Evolutionary conservation across 2,113 vertebrate genomes (phyloP), one percentile per base, ranked within the genome.

Genomic region (Pteronura brasiliensis): DNA sequence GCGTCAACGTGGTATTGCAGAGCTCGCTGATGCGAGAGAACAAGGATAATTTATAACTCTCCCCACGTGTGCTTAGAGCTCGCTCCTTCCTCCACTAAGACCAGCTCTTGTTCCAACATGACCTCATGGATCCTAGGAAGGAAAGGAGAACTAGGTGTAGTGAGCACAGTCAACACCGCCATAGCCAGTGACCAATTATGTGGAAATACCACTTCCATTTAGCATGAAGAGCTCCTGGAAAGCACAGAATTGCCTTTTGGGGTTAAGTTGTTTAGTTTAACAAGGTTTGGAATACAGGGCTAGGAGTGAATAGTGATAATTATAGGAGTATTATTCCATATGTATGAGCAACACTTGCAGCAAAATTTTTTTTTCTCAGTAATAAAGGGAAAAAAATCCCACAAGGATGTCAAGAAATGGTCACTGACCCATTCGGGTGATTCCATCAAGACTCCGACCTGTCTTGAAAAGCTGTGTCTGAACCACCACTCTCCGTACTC

Each of bases 341-440:
- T 42, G 10, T 20, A 39, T 84, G 39, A 92, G 69, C 31, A 89
- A 79, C 29, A 87, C 39, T 91, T 59, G 61, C 80, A 65, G n/a
- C 7, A 44, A 18, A 17, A 49, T 49, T 39, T 57, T 61, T 89
- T 61, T 89, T 95, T 79, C 21, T 65, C 6, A 65, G 36, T 61
- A 92, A 95, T 84, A 87, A 93, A 96, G 42, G 39, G 65, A 42
- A 90, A 52, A 88, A 93, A 15, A 77, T 74, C 47, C 52, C 34
- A 83, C 20, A 74, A 69, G 11, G 29, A 36, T 96, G 25, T 77
- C 27, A 65, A 44, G 25, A 52, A 80, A 23, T 69, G 36, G 59
- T 55, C 87, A 89, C 1, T 84, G 92, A 77, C 27, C 29, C 36
- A 52, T 8, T 44, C 11, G 2, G 25, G n/a, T 84, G 57, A 90